Base-by-base conservation (phyloP, 2,888 invertebrate genomes). In the Myathropa florea region DNA sequence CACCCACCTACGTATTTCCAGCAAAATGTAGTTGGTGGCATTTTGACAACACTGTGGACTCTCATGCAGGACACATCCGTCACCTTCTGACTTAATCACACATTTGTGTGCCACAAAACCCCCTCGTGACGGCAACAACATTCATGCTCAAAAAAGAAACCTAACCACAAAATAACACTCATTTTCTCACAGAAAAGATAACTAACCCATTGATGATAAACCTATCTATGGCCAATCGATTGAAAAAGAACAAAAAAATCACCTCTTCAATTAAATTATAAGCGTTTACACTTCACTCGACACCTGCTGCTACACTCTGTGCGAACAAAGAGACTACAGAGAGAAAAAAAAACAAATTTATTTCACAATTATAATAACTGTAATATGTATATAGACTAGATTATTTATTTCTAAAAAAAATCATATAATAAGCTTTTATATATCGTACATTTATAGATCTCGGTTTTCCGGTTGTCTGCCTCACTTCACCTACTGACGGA, bases 331-430 rank as follows among this genome's bases (percentile, higher is more conserved):
- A 46, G 67, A 65, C 36, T 21, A 26, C 67, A 26, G 26, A 46
- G 61, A 26, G 63, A 64, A 65, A 64, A 76, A 21, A 36, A 18
- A 26, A 61, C 33, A 10, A n/a, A 36, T 14, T 80, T 36, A 12
- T 67, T 71, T 61, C 36, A 46, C 46, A 65, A 80, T 61, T 36
- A 65, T 79, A 68, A 61, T 71, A 76, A 77, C 57, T 76, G 64
- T 72, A 60, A 81, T 77, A 67, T 79, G 81, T 85, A 77, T 85
- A 81, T 73, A 85, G 81, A 85, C 85, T 85, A 85, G 85, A 85
- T 77, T 85, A 85, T 85, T 85, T 85, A 85, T 81, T 85, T 76
- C 76, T 77, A 84, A 65, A 64, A 70, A 75, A 71, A 73, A 71
- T 81, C 68, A 77, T 81, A 77, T 80, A 64, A 79, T 68, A 81